Evolutionary conservation across 2,888 invertebrate genomes (phyloP), one percentile per base, ranked within the genome.

Genomic region (Netelia fuscicornis): DNA sequence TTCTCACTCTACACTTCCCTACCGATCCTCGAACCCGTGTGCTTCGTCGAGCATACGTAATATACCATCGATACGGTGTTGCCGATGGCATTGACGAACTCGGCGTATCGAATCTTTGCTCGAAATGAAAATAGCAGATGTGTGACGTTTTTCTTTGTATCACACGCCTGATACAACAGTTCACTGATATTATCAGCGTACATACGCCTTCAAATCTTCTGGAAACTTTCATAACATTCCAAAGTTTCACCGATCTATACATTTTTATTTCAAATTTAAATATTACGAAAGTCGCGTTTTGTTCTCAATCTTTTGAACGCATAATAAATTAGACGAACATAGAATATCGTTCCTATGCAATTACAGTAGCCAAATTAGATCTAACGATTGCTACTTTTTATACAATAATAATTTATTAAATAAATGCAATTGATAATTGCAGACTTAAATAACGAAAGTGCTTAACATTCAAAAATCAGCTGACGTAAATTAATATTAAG

Each of bases 11-110:
- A 44, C 77, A 13, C 13, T 11, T 10, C 17, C 44, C 68, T 44
- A 42, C n/a, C 60, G 20, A 68, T 58, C 67, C 20, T 10, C 10
- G 71, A 72, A 80, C 71, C 72, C 60, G 60, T 76, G 65, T 81
- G 72, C 60, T 72, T n/a, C 13, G 67, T 60, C 25, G 44, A 65
- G 84, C 76, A 81, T 81, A 84, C 72, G 17, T 72, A 84, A 78
- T 78, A 64, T 37, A 5, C 17, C 25, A 48, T 56, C 54, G 54
- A 37, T 37, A 5, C 52, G 42, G 65, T 56, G 37, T 71, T 67
- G 25, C 56, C 42, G 52, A 44, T 52, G 64, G 20, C 67, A 52
- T 67, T 30, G 20, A 52, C 30, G 48, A 52, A 64, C 44, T 3
- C 44, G 44, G 10, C 44, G 13, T 37, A 42, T 42, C n/a, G 17